Conservation (phyloP, 2,888 invertebrate genomes). For the Acrobasis suavella region DNA sequence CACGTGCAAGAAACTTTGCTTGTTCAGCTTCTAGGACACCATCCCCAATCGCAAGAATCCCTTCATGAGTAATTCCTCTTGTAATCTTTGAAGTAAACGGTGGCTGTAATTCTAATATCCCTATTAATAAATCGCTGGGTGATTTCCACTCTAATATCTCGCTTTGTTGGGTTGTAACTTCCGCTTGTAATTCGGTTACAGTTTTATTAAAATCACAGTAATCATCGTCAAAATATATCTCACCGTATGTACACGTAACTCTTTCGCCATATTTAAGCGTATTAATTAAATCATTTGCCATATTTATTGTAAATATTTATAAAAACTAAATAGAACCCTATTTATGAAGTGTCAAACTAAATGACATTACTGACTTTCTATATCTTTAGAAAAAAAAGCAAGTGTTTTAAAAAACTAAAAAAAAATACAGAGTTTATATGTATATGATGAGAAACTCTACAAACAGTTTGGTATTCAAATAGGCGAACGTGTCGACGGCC, state of each 20-base stretch:
- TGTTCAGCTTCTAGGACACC: constrained; percentile 53
- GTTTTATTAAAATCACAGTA: constrained; percentile 40
- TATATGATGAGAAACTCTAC: constrained; percentile 30
- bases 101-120: constrained; percentile 58
- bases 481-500: constrained; percentile 67
- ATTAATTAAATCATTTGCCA: constrained; percentile 34
- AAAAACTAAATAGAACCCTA: constrained; percentile 20
- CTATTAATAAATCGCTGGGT: constrained; percentile 70
- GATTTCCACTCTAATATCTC: constrained; percentile 55
- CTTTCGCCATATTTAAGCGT: constrained; percentile 47
- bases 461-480: constrained; percentile 65
- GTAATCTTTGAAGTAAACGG: constrained; percentile 75
- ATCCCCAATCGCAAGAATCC: constrained; percentile 67
- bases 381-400: neutral
- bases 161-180: constrained; percentile 22
- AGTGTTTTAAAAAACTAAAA: neutral
- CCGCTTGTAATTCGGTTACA: constrained; percentile 22
- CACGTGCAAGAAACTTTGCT: constrained; percentile 44
- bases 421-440: constrained; percentile 23
- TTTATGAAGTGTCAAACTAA: constrained; percentile 6
- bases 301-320: constrained; percentile 7
- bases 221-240: constrained; percentile 59
- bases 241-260: constrained; percentile 63
- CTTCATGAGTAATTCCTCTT: constrained; percentile 67
- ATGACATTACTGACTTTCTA: constrained; percentile 25